A percentile compares a stretch with the other conserved stretches of the same genome.
Conservation (phyloP, 2,888 invertebrate species). For the Orchestes rusci region DNA sequence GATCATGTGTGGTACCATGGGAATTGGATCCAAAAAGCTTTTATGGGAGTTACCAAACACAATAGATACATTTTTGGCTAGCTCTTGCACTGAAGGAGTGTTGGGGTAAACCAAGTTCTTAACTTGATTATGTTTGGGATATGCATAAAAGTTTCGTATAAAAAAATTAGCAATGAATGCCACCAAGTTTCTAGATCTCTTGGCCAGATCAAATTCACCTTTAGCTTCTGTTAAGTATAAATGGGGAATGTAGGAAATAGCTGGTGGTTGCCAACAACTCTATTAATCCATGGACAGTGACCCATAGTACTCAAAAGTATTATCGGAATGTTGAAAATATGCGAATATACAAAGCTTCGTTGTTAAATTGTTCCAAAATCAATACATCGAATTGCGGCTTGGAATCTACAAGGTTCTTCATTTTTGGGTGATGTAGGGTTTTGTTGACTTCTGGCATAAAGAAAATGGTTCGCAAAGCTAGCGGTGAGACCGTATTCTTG, state of each 20-base stretch:
- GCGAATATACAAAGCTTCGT: slow-evolving; percentile 44
- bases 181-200: neutral
- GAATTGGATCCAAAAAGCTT: slow-evolving; percentile 45
- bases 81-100: slow-evolving; percentile 26
- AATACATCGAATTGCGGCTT: slow-evolving; percentile 42
- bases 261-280: slow-evolving; percentile 46
- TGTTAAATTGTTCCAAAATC: slow-evolving; percentile 45
- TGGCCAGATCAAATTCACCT: too few species aligned
- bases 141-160: neutral
- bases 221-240: too few species aligned
- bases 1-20: slow-evolving; percentile 48
- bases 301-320: slow-evolving; percentile 41
- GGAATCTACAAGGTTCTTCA: too few species aligned
- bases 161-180: neutral
- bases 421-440: too few species aligned
- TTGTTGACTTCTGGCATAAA: too few species aligned
- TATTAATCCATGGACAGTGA: slow-evolving; percentile 44
- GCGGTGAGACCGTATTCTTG: too few species aligned
- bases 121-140: too few species aligned
- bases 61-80: slow-evolving; percentile 33
- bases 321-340: slow-evolving; percentile 39
- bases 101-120: slow-evolving; percentile 30
- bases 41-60: slow-evolving; percentile 43
- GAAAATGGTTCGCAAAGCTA: too few species aligned
- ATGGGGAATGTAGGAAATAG: too few species aligned